Conservation (phyloP, 2,113 vertebrate genomes). For the Pleuronectes platessa region DNA sequence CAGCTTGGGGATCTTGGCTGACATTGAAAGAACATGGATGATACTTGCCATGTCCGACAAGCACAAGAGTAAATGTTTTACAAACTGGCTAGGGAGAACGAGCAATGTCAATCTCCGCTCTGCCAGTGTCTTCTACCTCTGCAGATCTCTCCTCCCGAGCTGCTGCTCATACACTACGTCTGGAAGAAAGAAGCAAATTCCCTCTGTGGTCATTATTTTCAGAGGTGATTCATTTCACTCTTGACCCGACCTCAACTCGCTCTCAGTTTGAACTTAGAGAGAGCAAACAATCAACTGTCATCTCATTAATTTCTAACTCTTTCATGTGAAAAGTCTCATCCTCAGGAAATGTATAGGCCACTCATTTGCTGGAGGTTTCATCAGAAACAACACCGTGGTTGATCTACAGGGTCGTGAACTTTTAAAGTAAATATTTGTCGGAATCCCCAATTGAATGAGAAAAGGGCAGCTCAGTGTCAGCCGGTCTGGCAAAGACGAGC, state of each 20-base stretch:
- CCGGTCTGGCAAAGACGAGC: constrained; percentile 62
- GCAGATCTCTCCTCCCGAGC: background rate
- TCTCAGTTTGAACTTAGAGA: background rate
- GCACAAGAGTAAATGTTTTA: constrained; percentile 74
- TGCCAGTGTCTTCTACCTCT: constrained; percentile 12
- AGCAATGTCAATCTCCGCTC: constrained; percentile 54
- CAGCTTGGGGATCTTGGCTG: constrained; percentile 68
- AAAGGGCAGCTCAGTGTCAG: constrained; percentile 67
- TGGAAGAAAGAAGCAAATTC: constrained; percentile 1
- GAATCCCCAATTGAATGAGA: constrained; percentile 71
- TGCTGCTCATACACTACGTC: background rate
- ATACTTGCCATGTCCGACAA: constrained; percentile 71
- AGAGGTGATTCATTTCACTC: constrained; percentile 22
- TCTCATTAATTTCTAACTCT: background rate
- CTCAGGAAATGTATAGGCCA: constrained; percentile 26
- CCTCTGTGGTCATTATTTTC: constrained; percentile 8
- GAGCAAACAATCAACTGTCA: background rate
- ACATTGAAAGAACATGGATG: constrained; percentile 72
- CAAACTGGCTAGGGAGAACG: constrained; percentile 64
- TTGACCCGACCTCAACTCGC: constrained; percentile 4
- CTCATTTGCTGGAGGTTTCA: constrained; percentile 55
- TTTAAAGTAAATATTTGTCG: constrained; percentile 74
- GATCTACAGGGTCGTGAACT: constrained; percentile 73
- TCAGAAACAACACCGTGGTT: constrained; percentile 44
- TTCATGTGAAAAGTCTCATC: constrained; percentile 16